Evolutionary conservation across 1,140 invertebrate species (phyloP).

Genomic region (Drusus annulatus): DNA sequence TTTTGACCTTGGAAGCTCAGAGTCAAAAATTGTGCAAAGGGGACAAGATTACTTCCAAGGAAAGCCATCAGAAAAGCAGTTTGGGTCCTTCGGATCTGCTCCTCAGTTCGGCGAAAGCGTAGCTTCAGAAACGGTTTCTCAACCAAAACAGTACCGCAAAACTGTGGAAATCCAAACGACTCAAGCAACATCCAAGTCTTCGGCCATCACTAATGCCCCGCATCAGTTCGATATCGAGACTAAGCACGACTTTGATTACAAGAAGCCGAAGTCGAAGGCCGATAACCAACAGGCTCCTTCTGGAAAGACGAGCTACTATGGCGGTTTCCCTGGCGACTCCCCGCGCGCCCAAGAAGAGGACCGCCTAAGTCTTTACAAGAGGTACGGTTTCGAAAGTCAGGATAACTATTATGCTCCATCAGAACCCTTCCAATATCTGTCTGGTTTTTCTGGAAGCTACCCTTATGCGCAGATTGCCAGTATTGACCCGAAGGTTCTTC

Average conservation of each 20-base stretch:
- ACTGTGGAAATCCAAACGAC: constrained; percentile 60
- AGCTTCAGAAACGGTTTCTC: constrained; percentile 39
- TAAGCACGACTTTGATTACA: constrained; percentile 68
- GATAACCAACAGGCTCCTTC: constrained; percentile 56
- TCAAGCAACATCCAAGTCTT: constrained; percentile 59
- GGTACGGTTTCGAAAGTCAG: constrained; percentile 53
- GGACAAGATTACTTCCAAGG: constrained; percentile 67
- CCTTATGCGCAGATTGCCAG: constrained; percentile 69
- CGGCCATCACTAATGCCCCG: constrained; percentile 61
- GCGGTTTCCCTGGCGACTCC: constrained; percentile 16
- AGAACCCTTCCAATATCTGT: constrained; percentile 50
- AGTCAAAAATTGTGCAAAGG: constrained; percentile 63
- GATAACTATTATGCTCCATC: constrained; percentile 21
- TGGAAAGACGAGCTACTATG: constrained; percentile 37
- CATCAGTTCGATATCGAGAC: constrained; percentile 68
- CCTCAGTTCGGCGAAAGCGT: constrained; percentile 67
- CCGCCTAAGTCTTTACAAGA: constrained; percentile 53
- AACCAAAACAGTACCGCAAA: constrained; percentile 55
- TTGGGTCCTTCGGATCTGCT: constrained; percentile 68
- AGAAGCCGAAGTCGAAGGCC: constrained; percentile 57
- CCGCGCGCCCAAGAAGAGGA: constrained; percentile 41
- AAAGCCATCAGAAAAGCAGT: constrained; percentile 63
- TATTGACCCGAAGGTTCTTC: constrained; percentile 47
- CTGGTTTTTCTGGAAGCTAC: constrained; percentile 63
- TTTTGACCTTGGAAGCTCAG: constrained; percentile 63